phyloP scores from a whole-genome alignment of 2,797 vertebrate species.

The Onychomys torridus region DNA sequence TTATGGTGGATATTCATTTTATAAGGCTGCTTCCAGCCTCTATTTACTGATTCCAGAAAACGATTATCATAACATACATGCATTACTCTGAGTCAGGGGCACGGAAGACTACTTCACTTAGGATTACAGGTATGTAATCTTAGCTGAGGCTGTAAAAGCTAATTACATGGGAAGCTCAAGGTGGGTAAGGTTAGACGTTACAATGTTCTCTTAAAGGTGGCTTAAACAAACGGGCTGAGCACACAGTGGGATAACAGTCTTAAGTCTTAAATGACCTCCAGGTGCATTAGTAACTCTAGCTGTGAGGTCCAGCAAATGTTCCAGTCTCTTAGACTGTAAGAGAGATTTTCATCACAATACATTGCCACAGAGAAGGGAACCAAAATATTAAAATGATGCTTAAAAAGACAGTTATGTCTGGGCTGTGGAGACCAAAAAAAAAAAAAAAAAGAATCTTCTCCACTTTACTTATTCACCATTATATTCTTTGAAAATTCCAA shows the following conservation, averaged over 20 bases:
- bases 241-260: not conserved
- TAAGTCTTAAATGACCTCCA: not conserved
- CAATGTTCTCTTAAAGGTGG: not conserved
- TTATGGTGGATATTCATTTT: not conserved
- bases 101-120: not conserved
- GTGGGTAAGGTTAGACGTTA: not conserved
- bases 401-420: not conserved
- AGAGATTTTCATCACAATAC: not conserved
- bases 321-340: not conserved
- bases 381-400: not conserved
- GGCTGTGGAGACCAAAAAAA: not conserved
- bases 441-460: not conserved
- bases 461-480: not conserved
- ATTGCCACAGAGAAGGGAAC: not conserved
- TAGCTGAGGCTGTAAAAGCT: not conserved
- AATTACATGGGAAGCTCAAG: not conserved
- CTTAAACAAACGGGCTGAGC: not conserved
- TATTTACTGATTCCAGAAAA: not conserved
- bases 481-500: constrained; percentile 7
- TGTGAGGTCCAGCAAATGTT: not conserved
- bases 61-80: not conserved
- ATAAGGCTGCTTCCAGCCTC: not conserved
- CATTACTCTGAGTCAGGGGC: not conserved
- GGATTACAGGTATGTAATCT: not conserved
- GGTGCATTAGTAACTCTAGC: not conserved